Evolutionary conservation across 2,797 vertebrate genomes (phyloP).

Genomic region (Bradypus variegatus): DNA sequence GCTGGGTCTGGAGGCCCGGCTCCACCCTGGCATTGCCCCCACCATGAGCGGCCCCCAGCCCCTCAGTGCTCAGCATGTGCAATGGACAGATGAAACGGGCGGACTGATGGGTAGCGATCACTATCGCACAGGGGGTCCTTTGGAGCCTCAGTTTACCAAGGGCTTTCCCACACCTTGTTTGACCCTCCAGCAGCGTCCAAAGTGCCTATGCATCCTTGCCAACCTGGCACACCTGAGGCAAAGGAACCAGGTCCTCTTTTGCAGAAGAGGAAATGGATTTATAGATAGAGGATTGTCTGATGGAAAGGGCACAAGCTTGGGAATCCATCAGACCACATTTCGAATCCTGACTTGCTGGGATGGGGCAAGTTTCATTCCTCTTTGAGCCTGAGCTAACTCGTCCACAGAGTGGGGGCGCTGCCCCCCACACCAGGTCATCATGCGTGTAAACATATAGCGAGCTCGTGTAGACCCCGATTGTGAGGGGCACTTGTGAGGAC

Average conservation of each 20-base stretch:
- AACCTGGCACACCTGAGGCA: background rate
- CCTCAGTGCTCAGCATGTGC: background rate
- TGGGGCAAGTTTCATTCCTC: background rate
- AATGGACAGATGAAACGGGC: background rate
- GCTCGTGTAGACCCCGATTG: accelerated
- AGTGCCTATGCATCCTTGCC: too few species aligned
- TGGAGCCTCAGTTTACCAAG: background rate
- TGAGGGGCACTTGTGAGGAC: accelerated
- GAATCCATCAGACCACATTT: background rate
- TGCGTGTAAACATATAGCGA: background rate
- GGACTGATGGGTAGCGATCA: too few species aligned
- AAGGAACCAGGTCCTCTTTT: background rate
- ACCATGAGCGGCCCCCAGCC: background rate
- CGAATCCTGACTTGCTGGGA: background rate
- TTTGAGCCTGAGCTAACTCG: background rate
- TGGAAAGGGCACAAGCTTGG: background rate
- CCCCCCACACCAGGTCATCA: accelerated
- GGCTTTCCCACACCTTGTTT: background rate
- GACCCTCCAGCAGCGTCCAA: background rate
- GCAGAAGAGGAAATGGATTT: background rate
- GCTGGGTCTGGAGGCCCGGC: background rate
- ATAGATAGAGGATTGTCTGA: background rate
- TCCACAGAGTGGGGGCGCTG: background rate
- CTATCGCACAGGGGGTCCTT: background rate
- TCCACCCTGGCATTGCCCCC: background rate